phyloP scores from a whole-genome alignment of 53 echinoderm and acorn worm species.

The Henricia sp. region DNA sequence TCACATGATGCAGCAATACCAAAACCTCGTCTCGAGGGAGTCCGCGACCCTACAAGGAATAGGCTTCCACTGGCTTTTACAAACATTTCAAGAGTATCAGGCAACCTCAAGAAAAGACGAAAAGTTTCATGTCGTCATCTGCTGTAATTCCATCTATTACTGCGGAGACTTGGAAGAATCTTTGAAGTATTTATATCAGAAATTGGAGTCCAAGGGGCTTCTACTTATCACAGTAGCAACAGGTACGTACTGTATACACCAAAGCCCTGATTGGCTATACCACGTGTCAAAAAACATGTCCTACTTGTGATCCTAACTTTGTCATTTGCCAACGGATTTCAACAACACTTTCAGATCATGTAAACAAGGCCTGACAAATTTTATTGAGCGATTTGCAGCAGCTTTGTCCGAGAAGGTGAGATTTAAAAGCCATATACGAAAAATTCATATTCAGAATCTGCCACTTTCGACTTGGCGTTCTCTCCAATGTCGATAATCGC shows the following conservation, averaged over 20 bases:
- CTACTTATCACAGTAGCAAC: neutral
- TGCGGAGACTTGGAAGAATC: constrained; percentile 3
- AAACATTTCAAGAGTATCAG: constrained; percentile 29
- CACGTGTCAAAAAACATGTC: neutral
- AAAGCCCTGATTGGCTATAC: neutral
- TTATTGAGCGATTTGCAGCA: too few relatives aligned
- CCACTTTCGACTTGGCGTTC: too few relatives aligned
- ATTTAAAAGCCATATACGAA: too few relatives aligned
- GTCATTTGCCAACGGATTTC: too few relatives aligned
- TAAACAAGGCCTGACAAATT: too few relatives aligned
- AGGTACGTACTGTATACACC: neutral
- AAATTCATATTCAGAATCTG: too few relatives aligned
- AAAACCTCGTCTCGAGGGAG: constrained; percentile 13
- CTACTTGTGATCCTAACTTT: too few relatives aligned
- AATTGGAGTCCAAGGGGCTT: neutral
- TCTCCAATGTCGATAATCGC: too few relatives aligned
- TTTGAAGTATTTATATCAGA: constrained; percentile 2
- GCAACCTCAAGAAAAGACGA: constrained; percentile 10
- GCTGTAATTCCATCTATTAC: constrained; percentile 24
- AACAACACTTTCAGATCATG: too few relatives aligned
- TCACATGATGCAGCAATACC: constrained; percentile 20
- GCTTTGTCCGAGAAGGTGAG: too few relatives aligned
- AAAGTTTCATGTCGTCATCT: constrained; percentile 38
- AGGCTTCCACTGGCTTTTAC: constrained; percentile 9
- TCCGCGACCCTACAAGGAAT: constrained; percentile 13